Base-by-base conservation (phyloP, 2,113 vertebrate species). In the Colistium nudipinnis region DNA sequence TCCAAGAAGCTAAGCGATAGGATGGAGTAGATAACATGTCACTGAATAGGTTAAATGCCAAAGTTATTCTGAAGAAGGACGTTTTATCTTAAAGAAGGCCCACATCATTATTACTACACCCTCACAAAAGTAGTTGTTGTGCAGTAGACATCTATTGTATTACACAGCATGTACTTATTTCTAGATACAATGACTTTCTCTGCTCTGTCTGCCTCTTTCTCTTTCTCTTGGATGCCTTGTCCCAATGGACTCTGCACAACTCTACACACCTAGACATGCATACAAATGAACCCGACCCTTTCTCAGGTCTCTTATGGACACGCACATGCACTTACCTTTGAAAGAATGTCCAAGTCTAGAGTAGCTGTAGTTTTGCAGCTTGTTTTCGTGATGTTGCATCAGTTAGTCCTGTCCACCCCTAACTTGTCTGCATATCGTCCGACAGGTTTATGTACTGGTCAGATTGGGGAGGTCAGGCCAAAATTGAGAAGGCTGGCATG, bases 391-490 rank as follows among this genome's bases (percentile, higher is more conserved):
- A 64, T 39, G 63, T 16, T 0, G 0, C 44, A 49, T n/a, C 1
- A 54, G 28, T 55, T 41, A 10, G 12, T 10, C 19, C 2, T 22
- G 0, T 47, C 14, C 0, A 3, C 36, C 2, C 62, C 12, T 38
- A 60, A 64, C 54, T 33, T 36, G 5, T 63, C 7, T 1, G 30
- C 71, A 4, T 66, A n/a, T 76, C 25, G 61, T 59, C 35, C 14
- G 9, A 17, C 74, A 99, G 98, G 86, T 99, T 97, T 84, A 97
- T 99, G 95, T 99, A 98, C 81, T 99, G 98, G 98, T 98, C 98
- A 51, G 98, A 99, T 90, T 99, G 98, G 97, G 97, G 98, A 24
- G 91, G 90, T 81, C 90, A 93, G 62, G 97, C 98, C 22, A 98
- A 96, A 92, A 98, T 99, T 0, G 98, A 99, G 88, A 99, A 98